Conservation (phyloP, 2,113 vertebrate species). For the Calyptomena viridis region DNA sequence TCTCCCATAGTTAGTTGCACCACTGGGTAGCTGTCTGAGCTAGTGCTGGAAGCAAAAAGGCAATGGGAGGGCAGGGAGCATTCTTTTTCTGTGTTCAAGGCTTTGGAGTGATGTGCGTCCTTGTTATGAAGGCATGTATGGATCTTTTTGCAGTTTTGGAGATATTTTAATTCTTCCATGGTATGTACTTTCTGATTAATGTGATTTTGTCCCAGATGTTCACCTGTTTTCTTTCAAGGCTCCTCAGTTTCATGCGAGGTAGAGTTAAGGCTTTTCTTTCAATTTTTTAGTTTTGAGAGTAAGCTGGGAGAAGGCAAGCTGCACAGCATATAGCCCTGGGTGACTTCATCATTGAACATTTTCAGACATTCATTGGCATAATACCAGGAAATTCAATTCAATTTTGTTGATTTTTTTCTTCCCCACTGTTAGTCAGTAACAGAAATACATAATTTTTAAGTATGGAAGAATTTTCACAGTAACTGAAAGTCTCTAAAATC, state of each 20-base stretch:
- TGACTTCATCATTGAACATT: not conserved
- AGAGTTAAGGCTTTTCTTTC: not conserved
- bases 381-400: not conserved
- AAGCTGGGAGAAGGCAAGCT: not conserved
- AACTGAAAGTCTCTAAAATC: not conserved
- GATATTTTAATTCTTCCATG: not conserved
- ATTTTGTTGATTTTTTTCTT: not conserved
- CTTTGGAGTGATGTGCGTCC: not conserved
- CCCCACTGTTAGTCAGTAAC: not conserved
- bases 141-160: not conserved
- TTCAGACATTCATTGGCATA: not conserved
- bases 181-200: not conserved
- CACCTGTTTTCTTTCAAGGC: not conserved
- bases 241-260: not conserved
- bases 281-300: accelerated
- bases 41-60: not conserved
- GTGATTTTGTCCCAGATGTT: not conserved
- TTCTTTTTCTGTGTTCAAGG: not conserved
- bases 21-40: accelerated
- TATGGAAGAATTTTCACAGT: not conserved
- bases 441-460: not conserved
- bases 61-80: accelerated
- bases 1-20: not conserved
- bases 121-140: accelerated
- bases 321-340: not conserved